Conservation (phyloP, 2,888 invertebrate species). For the Dynastes maya region DNA sequence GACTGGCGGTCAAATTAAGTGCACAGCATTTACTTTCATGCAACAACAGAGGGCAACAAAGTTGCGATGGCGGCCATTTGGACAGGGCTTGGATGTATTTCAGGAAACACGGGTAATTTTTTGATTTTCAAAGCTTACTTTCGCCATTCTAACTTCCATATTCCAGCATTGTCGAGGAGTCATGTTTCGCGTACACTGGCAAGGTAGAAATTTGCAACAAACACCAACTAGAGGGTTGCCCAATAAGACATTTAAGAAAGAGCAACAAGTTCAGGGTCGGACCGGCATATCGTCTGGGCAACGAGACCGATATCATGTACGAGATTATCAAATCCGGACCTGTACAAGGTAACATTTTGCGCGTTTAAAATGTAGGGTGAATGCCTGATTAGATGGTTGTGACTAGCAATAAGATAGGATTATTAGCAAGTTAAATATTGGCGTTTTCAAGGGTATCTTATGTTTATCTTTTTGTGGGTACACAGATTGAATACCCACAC, state of each 20-base stretch:
- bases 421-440: constrained; percentile 11
- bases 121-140: not conserved
- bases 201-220: constrained; percentile 78
- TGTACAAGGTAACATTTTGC: constrained; percentile 81
- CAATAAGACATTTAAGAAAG: constrained; percentile 72
- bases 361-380: constrained; percentile 11
- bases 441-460: not conserved
- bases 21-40: constrained; percentile 92
- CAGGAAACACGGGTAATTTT: constrained; percentile 80
- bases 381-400: not conserved
- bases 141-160: constrained; percentile 28
- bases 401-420: not conserved
- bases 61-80: constrained; percentile 91
- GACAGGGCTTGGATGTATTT: constrained; percentile 95
- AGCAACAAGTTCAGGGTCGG: constrained; percentile 79
- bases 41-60: constrained; percentile 82
- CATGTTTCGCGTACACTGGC: constrained; percentile 88
- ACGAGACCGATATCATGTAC: constrained; percentile 90
- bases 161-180: constrained; percentile 85
- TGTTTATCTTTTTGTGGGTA: not conserved
- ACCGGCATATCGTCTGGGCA: constrained; percentile 83
- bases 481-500: not conserved
- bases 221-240: constrained; percentile 73
- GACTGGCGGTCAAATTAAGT: constrained; percentile 81
- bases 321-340: constrained; percentile 94